Evolutionary conservation across 2,888 invertebrate genomes (phyloP).

Genomic region (Dinocampus coccinellae): DNA sequence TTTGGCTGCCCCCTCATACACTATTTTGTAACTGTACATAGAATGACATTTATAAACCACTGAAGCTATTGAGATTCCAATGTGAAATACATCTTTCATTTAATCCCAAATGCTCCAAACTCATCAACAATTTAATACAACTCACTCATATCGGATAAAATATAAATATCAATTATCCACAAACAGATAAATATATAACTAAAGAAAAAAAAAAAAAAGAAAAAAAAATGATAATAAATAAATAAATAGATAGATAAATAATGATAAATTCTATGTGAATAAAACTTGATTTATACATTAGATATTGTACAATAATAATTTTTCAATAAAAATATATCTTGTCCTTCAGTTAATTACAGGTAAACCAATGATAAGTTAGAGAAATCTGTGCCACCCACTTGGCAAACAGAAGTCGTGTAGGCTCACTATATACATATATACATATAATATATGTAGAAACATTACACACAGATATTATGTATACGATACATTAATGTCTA

Average conservation of each 20-base stretch:
- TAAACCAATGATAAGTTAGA: conserved; percentile 2
- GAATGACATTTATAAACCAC: conserved; percentile 47
- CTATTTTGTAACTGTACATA: conserved; percentile 22
- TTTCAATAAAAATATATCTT: background rate
- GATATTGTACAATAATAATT: conserved; percentile 1
- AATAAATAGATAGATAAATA: background rate
- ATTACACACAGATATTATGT: conserved; percentile 10
- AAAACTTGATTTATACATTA: background rate
- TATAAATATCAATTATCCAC: background rate
- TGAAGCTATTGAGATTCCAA: conserved; percentile 64
- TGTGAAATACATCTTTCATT: conserved; percentile 61
- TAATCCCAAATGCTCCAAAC: conserved; percentile 58
- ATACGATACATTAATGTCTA: conserved; percentile 17
- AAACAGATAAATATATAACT: background rate
- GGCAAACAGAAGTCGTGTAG: conserved; percentile 14
- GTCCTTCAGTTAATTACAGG: background rate
- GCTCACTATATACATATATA: conserved; percentile 1
- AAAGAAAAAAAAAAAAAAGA: no score
- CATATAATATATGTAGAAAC: background rate
- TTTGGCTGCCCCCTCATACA: conserved; percentile 41
- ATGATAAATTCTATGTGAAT: background rate
- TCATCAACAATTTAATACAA: conserved; percentile 39
- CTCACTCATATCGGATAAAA: background rate
- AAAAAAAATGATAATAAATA: no score
- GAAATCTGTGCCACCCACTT: conserved; percentile 11